Percentiles rank a stretch among this genome's conserved stretches.
Evolutionary conservation across 1,140 invertebrate genomes (phyloP).

Genomic region (Heliconius hermathena): DNA sequence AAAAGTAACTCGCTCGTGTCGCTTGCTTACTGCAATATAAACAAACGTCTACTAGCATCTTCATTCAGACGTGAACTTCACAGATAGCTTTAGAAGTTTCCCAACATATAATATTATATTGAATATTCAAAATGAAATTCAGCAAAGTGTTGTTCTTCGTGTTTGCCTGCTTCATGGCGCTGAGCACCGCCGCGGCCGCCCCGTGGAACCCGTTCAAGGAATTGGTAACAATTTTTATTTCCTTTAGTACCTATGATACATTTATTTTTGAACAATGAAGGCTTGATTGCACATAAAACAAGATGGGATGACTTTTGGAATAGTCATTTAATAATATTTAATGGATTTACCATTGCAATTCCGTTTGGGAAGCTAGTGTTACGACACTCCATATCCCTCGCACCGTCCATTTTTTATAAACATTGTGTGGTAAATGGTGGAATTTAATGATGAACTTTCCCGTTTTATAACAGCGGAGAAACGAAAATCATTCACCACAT

Average conservation of each 20-base stretch:
- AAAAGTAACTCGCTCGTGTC: neutral
- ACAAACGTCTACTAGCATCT: neutral
- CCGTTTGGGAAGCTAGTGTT: too few relatives aligned
- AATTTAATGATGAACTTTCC: too few relatives aligned
- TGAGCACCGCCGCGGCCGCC: constrained; percentile 28
- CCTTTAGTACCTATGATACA: neutral
- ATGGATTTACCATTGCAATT: too few relatives aligned
- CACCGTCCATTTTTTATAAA: too few relatives aligned
- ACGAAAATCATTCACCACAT: too few relatives aligned
- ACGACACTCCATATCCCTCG: too few relatives aligned
- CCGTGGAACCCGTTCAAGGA: constrained; percentile 43
- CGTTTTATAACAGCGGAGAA: too few relatives aligned
- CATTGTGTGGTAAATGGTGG: too few relatives aligned
- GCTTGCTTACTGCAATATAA: neutral
- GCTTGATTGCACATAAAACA: too few relatives aligned
- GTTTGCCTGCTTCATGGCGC: constrained; percentile 28
- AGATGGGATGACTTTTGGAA: too few relatives aligned
- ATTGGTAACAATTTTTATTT: constrained; percentile 34
- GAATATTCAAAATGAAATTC: constrained; percentile 32
- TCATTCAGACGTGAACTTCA: neutral
- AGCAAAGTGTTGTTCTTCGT: constrained; percentile 30
- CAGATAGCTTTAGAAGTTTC: neutral
- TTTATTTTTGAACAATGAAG: neutral
- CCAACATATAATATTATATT: neutral
- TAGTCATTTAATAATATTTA: too few relatives aligned